Conservation (phyloP, 2,113 vertebrate genomes). For the Gadus chalcogrammus region DNA sequence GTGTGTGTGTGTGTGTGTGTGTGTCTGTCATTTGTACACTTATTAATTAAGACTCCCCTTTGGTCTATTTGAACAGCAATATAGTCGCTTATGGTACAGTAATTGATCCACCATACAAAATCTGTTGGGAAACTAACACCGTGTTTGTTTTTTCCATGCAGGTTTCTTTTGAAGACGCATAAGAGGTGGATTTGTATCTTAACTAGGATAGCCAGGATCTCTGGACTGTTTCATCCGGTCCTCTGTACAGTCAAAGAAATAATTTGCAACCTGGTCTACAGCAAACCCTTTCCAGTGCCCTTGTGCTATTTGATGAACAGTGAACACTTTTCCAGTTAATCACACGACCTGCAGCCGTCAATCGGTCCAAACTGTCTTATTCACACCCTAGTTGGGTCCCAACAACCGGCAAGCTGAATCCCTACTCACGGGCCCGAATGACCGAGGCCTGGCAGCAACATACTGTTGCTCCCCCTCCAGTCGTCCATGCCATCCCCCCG, state of each 20-base stretch:
- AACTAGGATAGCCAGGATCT: not conserved
- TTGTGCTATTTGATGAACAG: slow-evolving; percentile 24
- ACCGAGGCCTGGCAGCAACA: slow-evolving; percentile 83
- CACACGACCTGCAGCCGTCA: not conserved
- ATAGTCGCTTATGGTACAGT: no score
- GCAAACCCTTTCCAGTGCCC: not conserved
- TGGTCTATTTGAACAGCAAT: no score
- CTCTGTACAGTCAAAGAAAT: no score
- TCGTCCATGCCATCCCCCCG: slow-evolving; percentile 85
- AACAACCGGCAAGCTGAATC: slow-evolving; percentile 72
- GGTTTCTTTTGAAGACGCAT: slow-evolving; percentile 24
- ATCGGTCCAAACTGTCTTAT: slow-evolving; percentile 13
- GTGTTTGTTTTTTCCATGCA: slow-evolving; percentile 17
- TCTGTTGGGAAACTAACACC: no score
- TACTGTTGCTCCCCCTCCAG: slow-evolving; percentile 76
- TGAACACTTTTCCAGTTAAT: slow-evolving; percentile 2
- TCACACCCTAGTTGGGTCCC: slow-evolving; percentile 59
- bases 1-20: not conserved
- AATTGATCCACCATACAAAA: no score
- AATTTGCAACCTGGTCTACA: not conserved
- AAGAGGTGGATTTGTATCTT: slow-evolving; percentile 15
- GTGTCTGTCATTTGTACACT: no score
- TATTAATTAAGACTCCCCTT: no score
- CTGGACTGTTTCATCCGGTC: slow-evolving; percentile 7
- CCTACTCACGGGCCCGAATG: slow-evolving; percentile 73